Conservation (phyloP, 2,113 vertebrate species). For the Platycercus adscitus region DNA sequence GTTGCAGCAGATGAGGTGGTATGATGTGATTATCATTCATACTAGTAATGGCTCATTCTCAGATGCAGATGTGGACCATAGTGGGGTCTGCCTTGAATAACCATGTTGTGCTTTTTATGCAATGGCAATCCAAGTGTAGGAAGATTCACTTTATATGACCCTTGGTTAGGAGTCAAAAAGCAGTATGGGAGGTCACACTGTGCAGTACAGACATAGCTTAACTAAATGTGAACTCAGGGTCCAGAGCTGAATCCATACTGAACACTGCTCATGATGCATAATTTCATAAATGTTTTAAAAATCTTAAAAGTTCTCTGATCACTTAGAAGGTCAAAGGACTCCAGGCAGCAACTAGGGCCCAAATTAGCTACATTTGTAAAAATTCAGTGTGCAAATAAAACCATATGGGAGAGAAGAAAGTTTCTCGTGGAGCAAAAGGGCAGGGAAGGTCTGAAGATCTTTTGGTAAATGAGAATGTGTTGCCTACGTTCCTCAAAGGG, state of each 20-base stretch:
- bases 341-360: not conserved
- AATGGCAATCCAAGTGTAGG: not conserved
- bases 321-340: not conserved
- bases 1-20: not conserved
- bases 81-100: not conserved
- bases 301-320: not conserved
- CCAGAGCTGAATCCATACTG: not conserved
- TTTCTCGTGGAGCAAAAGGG: not conserved
- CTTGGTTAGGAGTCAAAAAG: not conserved
- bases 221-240: not conserved
- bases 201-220: not conserved
- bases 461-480: not conserved
- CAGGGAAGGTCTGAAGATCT: not conserved
- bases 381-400: not conserved
- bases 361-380: not conserved
- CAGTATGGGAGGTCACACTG: not conserved
- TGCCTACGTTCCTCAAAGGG: not conserved
- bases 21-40: not conserved
- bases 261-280: not conserved
- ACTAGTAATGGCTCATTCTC: not conserved
- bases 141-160: not conserved
- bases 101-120: not conserved
- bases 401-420: not conserved
- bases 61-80: too few species aligned
- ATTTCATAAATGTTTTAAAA: not conserved